Evolutionary conservation across 2,113 vertebrate genomes (phyloP), one percentile per base, ranked within the genome.

Genomic region (Trinectes maculatus): DNA sequence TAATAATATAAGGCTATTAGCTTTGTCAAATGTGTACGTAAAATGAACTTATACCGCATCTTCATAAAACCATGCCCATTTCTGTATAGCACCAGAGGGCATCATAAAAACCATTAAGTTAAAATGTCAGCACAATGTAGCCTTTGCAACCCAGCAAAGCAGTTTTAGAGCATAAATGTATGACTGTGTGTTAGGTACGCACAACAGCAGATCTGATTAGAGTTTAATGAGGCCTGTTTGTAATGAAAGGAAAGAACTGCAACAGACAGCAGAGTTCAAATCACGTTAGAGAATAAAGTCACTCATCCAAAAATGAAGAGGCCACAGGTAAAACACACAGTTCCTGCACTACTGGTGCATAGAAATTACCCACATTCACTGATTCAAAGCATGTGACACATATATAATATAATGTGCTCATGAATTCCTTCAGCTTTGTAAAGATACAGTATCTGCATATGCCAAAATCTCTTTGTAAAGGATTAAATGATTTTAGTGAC

Each of bases 51-150:
- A 71, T 26, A 22, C 18, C 18, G 2, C 49, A 57, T 83, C 55
- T 59, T 52, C 61, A 51, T 64, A 64, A 47, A 76, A 55, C 47
- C 56, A 44, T 60, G 58, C 52, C 48, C 71, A 55, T 55, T 53
- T 68, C n/a, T 18, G 5, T 22, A 80, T 46, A 29, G 67, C 63
- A 51, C 83, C 48, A 60, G n/a, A 49, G 49, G 65, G 77, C 52
- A 64, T 74, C 19, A 18, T 85, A 73, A 75, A 77, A 80, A 37
- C 16, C 55, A 29, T 61, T 39, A 59, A 55, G 68, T 59, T 82
- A 65, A 81, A 70, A 70, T 75, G 66, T 49, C 13, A 26, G 65
- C 69, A 69, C 48, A 36, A 33, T 77, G 71, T 53, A 67, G 64
- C 43, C 42, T 70, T 59, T 83, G 42, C 49, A 61, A 40, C 9